Evolutionary conservation across 2,797 vertebrate genomes (phyloP), one percentile per base, ranked within the genome.

Genomic region (Paguma larvata): DNA sequence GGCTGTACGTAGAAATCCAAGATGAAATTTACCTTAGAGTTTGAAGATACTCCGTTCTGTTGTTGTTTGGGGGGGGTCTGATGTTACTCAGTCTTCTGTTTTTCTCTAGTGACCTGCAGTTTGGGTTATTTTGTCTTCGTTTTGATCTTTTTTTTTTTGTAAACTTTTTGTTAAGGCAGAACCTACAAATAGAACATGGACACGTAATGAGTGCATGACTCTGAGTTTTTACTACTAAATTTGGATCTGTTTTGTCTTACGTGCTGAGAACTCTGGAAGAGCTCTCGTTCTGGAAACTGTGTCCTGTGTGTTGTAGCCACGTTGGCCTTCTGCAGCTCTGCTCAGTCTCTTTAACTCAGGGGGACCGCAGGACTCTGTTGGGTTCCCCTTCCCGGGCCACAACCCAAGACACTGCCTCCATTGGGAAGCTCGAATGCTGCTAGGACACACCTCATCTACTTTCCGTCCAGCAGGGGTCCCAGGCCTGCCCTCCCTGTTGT

Each of bases 21-120:
- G 41, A 48, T 75, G 38, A 93, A 89, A 51, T 91, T 94, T 75
- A 48, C 85, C 41, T 70, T 92, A 89, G 38, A 78, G 85, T 34
- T 82, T 91, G 44, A 65, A 94, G 67, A 13, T 3, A 5, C 59
- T 56, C 11, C 7, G 6, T 19, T 63, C 12, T 80, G 79, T 75
- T 85, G 32, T 68, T 63, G 13, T 59, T 93, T 68, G 59, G 34
- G 10, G 10, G 8, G 1, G 1, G 14, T 38, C 73, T 48, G 51
- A 14, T 83, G 18, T 34, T 65, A 7, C 18, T 94, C 44, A 25
- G 6, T 93, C 59, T 73, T 95, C 44, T 93, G 34, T 82, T 85
- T 68, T 53, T 68, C 56, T 23, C 16, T 48, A 14, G 32, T 87
- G 63, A 78, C 73, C 84, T 68, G 41, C 85, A 87, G 23, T 94